These are phyloP conservation scores for Cheirogaleus medius DNA, from an alignment of 2,113 vertebrate species.

Conservation along the genomic window DNA sequence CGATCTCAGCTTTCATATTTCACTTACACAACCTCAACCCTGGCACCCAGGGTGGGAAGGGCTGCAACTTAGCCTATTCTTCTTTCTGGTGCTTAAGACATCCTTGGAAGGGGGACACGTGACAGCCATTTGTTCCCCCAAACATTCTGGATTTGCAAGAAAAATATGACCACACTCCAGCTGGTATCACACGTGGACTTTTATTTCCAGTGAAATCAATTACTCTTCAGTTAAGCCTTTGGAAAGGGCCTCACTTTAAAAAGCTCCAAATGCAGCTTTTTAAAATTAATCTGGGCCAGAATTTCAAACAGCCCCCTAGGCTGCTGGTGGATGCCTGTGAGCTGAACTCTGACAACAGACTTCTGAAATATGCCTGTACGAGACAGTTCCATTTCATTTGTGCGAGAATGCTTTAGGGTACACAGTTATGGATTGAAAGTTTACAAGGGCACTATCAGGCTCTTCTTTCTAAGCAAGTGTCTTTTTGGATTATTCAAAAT, in stretches of 20 bases:
- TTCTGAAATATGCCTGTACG: background rate
- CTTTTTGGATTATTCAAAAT: background rate
- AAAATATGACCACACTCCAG: background rate
- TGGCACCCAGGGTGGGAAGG: background rate
- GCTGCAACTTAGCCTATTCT: background rate
- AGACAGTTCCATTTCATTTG: background rate
- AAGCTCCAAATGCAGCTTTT: constrained; percentile 17
- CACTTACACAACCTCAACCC: background rate
- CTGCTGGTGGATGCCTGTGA: background rate
- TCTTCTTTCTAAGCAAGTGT: background rate
- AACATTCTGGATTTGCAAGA: background rate
- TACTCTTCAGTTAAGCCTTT: background rate
- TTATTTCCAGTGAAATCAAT: background rate
- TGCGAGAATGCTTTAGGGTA: background rate
- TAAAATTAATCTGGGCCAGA: constrained; percentile 1
- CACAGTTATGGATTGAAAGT: background rate
- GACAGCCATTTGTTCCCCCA: background rate
- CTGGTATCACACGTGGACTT: background rate
- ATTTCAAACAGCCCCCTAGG: background rate
- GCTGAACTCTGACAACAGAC: background rate
- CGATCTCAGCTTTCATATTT: background rate
- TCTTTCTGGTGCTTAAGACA: background rate
- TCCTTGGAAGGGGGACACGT: background rate
- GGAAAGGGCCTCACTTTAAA: background rate
- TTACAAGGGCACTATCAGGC: background rate